Percentiles rank a stretch among this genome's conserved stretches.
Evolutionary conservation across 2,888 invertebrate species (phyloP).

Genomic region (Epinotia bilunana): DNA sequence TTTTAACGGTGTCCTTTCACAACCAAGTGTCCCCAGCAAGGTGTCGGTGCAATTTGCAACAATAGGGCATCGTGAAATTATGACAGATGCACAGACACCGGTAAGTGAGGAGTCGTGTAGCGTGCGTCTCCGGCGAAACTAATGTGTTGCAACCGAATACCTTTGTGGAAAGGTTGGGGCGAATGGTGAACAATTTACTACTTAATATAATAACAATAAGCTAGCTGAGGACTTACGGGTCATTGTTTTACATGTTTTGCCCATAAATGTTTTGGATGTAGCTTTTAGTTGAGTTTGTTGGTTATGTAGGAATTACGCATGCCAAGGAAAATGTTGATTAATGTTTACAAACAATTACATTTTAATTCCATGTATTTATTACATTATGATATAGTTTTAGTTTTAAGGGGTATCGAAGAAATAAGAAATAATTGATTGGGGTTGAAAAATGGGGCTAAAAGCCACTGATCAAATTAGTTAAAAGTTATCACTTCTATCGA

Average conservation of each 20-base stretch:
- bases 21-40: slow-evolving; percentile 4
- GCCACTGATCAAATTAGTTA: neutral
- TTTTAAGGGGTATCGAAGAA: neutral
- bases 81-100: slow-evolving; percentile 39
- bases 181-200: slow-evolving; percentile 50
- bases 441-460: neutral
- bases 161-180: slow-evolving; percentile 63
- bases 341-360: neutral
- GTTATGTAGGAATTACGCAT: neutral
- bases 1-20: slow-evolving; percentile 13
- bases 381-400: neutral
- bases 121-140: slow-evolving; percentile 47
- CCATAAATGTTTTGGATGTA: neutral
- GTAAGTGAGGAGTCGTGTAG: slow-evolving; percentile 63
- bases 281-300: neutral
- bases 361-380: neutral
- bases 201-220: slow-evolving; percentile 1
- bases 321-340: neutral
- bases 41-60: slow-evolving; percentile 40
- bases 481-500: too few species aligned
- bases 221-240: slow-evolving; percentile 13
- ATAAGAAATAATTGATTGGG: too few species aligned
- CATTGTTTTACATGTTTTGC: slow-evolving; percentile 23
- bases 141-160: slow-evolving; percentile 58
- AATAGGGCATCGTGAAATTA: slow-evolving; percentile 36